Conservation (phyloP, 2,113 vertebrate species). For the rabbit (Oryctolagus cuniculus) region DNA sequence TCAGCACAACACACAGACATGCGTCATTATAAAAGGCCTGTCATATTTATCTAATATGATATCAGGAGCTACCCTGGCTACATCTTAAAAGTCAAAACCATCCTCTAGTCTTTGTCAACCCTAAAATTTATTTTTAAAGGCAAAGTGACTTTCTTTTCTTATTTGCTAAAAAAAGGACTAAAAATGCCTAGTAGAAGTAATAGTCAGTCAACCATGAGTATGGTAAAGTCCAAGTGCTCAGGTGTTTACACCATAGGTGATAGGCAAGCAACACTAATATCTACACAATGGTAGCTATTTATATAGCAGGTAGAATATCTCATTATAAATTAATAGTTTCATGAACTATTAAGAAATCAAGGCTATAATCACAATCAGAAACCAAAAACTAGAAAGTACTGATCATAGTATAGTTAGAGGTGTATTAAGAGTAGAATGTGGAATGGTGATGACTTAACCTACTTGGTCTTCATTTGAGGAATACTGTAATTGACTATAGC, state of each 20-base stretch:
- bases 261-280: not conserved
- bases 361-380: not conserved
- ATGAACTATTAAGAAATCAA: not conserved
- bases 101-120: not conserved
- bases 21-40: not conserved
- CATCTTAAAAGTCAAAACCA: not conserved
- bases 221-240: not conserved
- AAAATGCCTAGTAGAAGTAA: not conserved
- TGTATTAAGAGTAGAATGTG: not conserved
- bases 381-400: not conserved
- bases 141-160: not conserved
- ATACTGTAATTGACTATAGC: not conserved
- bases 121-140: not conserved
- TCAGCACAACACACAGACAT: not conserved
- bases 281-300: not conserved
- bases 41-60: not conserved
- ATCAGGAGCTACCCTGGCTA: not conserved
- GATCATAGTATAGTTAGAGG: not conserved
- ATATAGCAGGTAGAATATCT: not conserved
- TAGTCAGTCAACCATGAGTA: not conserved
- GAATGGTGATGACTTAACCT: not conserved
- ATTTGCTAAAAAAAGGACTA: not conserved
- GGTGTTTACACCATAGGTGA: not conserved
- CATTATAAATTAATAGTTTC: not conserved
- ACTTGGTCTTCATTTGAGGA: not conserved